Conservation (phyloP, 2,888 invertebrate species). For the Tethea ocularis region DNA sequence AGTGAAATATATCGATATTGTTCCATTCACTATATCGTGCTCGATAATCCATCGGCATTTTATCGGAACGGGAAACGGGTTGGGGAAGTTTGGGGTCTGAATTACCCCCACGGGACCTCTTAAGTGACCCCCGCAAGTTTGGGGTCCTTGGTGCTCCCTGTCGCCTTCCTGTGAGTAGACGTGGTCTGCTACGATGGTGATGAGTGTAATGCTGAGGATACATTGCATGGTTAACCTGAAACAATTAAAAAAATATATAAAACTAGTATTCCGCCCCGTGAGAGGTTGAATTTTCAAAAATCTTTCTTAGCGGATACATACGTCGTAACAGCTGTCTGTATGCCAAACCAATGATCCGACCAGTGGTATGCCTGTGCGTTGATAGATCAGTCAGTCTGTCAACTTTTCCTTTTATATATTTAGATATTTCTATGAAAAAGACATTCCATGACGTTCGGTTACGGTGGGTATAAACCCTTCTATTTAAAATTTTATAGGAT, state of each 20-base stretch:
- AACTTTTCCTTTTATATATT: too few relatives aligned
- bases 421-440: too few relatives aligned
- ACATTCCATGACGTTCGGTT: too few relatives aligned
- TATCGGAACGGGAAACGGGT: constrained; percentile 91
- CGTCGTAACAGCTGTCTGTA: too few relatives aligned
- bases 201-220: constrained; percentile 61
- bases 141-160: constrained; percentile 67
- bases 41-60: constrained; percentile 93
- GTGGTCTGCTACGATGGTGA: constrained; percentile 53
- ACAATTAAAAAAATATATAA: constrained; percentile 34
- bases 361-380: too few relatives aligned
- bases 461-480: too few relatives aligned
- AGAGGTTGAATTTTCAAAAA: background rate
- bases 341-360: too few relatives aligned
- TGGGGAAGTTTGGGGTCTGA: constrained; percentile 93
- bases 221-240: constrained; percentile 65
- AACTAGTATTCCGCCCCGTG: background rate
- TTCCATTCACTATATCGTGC: constrained; percentile 89
- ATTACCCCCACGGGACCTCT: constrained; percentile 88
- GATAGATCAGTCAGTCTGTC: too few relatives aligned
- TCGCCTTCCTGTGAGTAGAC: constrained; percentile 54
- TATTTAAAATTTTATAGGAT: too few relatives aligned
- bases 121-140: constrained; percentile 86
- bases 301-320: background rate
- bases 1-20: constrained; percentile 93